Base-by-base conservation (phyloP, 2,113 vertebrate genomes). In the Apteryx owenii region DNA sequence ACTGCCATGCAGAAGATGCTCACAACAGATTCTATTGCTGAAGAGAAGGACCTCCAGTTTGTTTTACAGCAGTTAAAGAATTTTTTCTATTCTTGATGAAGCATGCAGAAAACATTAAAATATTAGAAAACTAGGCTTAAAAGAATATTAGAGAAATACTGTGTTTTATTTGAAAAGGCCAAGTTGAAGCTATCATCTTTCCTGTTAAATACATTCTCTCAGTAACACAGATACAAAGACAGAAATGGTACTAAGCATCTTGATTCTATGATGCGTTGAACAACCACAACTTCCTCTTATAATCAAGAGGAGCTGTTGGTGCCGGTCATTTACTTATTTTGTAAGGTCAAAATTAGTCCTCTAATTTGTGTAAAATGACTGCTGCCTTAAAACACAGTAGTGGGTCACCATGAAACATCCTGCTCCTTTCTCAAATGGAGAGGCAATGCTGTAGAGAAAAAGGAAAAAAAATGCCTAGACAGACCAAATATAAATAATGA, bases 401-500 rank as follows among this genome's bases (percentile, higher is more conserved):
- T 25, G 14, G 76, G 51, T 60, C 7, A 60, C 20, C 53, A 29
- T 51, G 72, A 91, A 93, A 86, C 16, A 69, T 29, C 17, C 51
- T 79, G 23, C 12, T 83, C 40, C 81, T 53, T 86, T 77, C 62
- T 86, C 48, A 89, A 50, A 58, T 36, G 20, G 38, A 92, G 11
- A 71, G 7, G 38, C 88, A 76, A 25, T 16, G 10, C 18, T 53
- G n/a, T 10, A 85, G 66, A 36, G 44, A 64, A 80, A 76, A 64
- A 44, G 6, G 1, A 7, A 6, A 2, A 0, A 3, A 21, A 28
- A 33, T 5, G 58, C 48, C 26, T 50, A 28, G 28, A 70, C 31
- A 82, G 42, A 33, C 42, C 29, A 83, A 90, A 76, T 76, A 79
- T 21, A 68, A 76, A 29, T 40, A 76, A 62, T 5, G 5, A 68